Conservation (phyloP, 2,888 invertebrate species). For the Steinernema hermaphroditum region DNA sequence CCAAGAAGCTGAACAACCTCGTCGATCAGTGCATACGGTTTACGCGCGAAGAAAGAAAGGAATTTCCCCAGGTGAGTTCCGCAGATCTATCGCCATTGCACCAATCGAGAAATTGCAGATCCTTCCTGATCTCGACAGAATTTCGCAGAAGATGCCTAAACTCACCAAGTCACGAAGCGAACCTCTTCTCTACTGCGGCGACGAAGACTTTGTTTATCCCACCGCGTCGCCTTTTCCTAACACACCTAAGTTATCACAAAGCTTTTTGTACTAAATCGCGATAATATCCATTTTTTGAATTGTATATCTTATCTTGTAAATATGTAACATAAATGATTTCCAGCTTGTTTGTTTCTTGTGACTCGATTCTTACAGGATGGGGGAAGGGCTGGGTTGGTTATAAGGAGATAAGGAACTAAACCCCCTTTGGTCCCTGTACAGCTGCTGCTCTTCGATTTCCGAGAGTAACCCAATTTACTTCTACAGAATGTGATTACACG, state of each 20-base stretch:
- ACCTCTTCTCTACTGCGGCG: slow-evolving; percentile 18
- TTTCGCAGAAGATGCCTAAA: slow-evolving; percentile 29
- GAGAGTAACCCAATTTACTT: slow-evolving; percentile 23
- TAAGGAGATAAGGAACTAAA: too few species aligned
- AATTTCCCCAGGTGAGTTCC: slow-evolving; percentile 79
- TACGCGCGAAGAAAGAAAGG: slow-evolving; percentile 82
- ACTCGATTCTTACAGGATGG: too few species aligned
- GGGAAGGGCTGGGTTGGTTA: too few species aligned
- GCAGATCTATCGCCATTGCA: too few species aligned
- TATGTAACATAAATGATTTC: too few species aligned
- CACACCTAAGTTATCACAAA: slow-evolving; percentile 75
- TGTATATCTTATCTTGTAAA: too few species aligned
- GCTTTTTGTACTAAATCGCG: neutral
- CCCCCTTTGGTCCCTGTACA: too few species aligned
- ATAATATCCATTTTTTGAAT: neutral
- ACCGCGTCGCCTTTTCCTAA: slow-evolving; percentile 89
- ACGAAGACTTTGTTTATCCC: slow-evolving; percentile 76
- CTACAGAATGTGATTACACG: slow-evolving; percentile 34
- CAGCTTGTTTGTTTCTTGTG: too few species aligned
- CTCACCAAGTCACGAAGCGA: slow-evolving; percentile 30
- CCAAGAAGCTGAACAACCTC: slow-evolving; percentile 83
- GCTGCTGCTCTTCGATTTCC: too few species aligned
- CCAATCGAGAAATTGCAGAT: neutral
- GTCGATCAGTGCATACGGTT: slow-evolving; percentile 89
- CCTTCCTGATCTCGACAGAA: slow-evolving; percentile 28